These are phyloP conservation scores for Polypterus senegalus DNA, from an alignment of 2,113 vertebrate genomes.

Conservation along the genomic window DNA sequence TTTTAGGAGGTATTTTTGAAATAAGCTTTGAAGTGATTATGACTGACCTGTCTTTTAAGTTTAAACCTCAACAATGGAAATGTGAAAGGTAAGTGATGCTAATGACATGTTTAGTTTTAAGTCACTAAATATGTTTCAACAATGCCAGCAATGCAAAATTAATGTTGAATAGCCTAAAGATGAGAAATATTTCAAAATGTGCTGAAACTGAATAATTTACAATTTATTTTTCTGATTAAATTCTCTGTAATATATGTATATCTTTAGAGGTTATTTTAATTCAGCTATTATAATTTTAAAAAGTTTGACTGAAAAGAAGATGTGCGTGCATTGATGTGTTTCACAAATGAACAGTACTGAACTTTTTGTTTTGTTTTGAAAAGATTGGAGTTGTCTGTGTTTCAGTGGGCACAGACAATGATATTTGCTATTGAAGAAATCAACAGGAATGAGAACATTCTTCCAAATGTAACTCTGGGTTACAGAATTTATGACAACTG, in stretches of 20 bases:
- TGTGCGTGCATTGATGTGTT: background rate
- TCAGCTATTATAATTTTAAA: background rate
- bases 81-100: conserved; percentile 1
- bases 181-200: background rate
- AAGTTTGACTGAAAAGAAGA: too few relatives aligned
- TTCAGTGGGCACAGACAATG: conserved; percentile 37
- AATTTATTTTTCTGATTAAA: background rate
- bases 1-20: background rate
- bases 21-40: background rate
- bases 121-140: background rate
- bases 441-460: conserved; percentile 30
- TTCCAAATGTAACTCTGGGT: conserved; percentile 38
- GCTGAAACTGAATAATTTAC: background rate
- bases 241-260: background rate
- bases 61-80: background rate
- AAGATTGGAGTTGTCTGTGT: conserved; percentile 34
- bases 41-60: background rate
- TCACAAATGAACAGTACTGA: background rate
- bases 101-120: background rate
- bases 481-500: conserved; percentile 43
- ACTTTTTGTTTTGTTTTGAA: background rate
- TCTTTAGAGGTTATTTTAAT: background rate
- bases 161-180: background rate
- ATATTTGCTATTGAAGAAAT: conserved; percentile 42
- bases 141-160: background rate